Percentiles rank a stretch among this genome's conserved stretches.
Conservation (phyloP, 23 tunicate species). For the Corella eumyota region DNA sequence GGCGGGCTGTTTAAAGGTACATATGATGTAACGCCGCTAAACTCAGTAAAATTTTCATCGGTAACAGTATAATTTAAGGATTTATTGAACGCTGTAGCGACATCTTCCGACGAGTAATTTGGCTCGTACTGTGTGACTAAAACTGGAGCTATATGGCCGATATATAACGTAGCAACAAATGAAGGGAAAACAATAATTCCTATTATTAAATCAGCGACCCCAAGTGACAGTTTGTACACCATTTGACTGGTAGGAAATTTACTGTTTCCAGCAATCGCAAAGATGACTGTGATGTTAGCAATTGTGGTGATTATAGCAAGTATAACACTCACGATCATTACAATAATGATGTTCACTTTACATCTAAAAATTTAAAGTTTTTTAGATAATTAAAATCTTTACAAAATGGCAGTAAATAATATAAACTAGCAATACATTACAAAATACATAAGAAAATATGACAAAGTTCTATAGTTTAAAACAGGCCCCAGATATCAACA, state of each 20-base stretch:
- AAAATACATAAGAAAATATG: too few relatives aligned
- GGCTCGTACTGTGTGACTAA: too few relatives aligned
- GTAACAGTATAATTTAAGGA: too few relatives aligned
- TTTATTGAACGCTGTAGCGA: too few relatives aligned
- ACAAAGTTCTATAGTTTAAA: too few relatives aligned
- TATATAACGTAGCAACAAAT: background rate
- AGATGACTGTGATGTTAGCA: slow-evolving; percentile 10
- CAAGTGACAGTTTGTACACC: slow-evolving; percentile 33
- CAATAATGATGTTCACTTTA: slow-evolving; percentile 15
- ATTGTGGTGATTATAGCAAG: slow-evolving; percentile 20
- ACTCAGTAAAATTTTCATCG: too few relatives aligned
- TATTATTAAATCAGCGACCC: slow-evolving; percentile 27
- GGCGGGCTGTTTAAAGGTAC: background rate
- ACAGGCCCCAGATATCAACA: too few relatives aligned
- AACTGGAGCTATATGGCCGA: slow-evolving; percentile 5
- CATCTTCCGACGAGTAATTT: too few relatives aligned
- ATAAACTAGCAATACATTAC: too few relatives aligned
- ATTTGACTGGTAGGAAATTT: slow-evolving; percentile 43
- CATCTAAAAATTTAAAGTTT: slow-evolving; percentile 27
- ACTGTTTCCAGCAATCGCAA: slow-evolving; percentile 11
- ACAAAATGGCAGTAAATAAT: too few relatives aligned
- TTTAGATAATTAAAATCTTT: background rate
- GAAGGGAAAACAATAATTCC: slow-evolving; percentile 39
- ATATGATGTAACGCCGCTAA: background rate
- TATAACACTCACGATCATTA: slow-evolving; percentile 18